Conservation (phyloP, 2,113 vertebrate genomes). For the Aptenodytes patagonicus region DNA sequence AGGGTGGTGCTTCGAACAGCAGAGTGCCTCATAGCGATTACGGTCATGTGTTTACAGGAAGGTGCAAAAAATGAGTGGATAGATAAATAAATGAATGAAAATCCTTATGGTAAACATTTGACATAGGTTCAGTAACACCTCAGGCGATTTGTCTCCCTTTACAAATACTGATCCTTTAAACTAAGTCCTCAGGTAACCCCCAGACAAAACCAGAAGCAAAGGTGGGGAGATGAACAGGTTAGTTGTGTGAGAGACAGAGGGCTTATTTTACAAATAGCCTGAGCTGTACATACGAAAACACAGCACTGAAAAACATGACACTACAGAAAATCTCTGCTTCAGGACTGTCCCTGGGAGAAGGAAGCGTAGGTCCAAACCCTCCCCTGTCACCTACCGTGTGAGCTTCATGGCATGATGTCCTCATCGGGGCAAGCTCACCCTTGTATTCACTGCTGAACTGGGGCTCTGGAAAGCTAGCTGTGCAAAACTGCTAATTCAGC, state of each 20-base stretch:
- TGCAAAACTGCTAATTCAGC: background rate
- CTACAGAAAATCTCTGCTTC: background rate
- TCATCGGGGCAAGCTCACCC: background rate
- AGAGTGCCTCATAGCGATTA: background rate
- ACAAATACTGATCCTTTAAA: background rate
- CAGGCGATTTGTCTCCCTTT: background rate
- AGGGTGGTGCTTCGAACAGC: background rate
- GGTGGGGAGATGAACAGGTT: background rate
- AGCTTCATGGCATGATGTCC: accelerated
- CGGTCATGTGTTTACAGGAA: background rate
- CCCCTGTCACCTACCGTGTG: accelerated
- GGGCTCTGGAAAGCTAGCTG: background rate
- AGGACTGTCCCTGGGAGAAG: background rate
- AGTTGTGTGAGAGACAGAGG: background rate
- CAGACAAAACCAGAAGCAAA: background rate
- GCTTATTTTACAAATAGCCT: background rate
- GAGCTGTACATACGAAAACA: background rate
- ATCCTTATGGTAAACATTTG: background rate
- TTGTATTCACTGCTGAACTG: accelerated
- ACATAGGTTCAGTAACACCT: background rate
- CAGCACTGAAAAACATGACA: background rate
- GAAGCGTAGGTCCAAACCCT: background rate
- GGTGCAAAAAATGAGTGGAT: background rate
- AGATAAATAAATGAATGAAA: background rate
- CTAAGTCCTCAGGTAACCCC: background rate